Percentiles rank a stretch among this genome's conserved stretches.
phyloP scores from a whole-genome alignment of 2,888 invertebrate species.

The Drosophila prostipennis region DNA sequence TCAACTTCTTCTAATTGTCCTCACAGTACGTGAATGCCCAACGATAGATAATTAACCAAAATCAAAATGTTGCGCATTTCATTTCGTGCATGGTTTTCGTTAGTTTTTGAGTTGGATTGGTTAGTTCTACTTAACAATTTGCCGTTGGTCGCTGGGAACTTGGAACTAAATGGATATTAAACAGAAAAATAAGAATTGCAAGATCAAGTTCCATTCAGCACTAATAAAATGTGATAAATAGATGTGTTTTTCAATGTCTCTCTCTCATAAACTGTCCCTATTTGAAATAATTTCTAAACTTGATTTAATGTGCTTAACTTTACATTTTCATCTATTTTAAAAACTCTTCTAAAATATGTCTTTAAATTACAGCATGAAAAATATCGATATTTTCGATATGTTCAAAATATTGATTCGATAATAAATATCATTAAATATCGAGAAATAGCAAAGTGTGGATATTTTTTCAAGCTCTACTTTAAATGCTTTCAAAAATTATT shows the following conservation, averaged over 20 bases:
- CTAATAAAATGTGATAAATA: neutral
- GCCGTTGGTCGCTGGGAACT: conserved; percentile 6
- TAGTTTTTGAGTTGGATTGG: conserved; percentile 28
- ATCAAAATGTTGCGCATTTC: conserved; percentile 13
- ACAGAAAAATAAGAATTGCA: neutral
- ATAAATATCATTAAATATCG: too few relatives aligned
- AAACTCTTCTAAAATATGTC: too few relatives aligned
- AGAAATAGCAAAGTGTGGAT: too few relatives aligned
- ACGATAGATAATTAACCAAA: conserved; percentile 25
- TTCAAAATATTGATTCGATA: too few relatives aligned
- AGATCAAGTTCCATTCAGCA: neutral
- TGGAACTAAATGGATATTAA: neutral
- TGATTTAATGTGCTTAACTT: too few relatives aligned
- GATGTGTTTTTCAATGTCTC: neutral
- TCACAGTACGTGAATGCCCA: conserved; percentile 31
- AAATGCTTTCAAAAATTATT: too few relatives aligned
- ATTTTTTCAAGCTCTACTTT: too few relatives aligned
- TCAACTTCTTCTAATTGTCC: conserved; percentile 18
- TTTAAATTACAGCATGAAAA: too few relatives aligned
- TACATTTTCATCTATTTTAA: too few relatives aligned
- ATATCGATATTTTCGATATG: too few relatives aligned
- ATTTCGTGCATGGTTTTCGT: conserved; percentile 38
- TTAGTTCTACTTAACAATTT: conserved; percentile 17
- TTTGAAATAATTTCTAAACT: too few relatives aligned
- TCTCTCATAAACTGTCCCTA: neutral